A percentile compares a stretch with the other conserved stretches of the same genome.
These are phyloP conservation scores for Tuta absoluta DNA, from an alignment of 2,888 invertebrate genomes.

Conservation along the genomic window DNA sequence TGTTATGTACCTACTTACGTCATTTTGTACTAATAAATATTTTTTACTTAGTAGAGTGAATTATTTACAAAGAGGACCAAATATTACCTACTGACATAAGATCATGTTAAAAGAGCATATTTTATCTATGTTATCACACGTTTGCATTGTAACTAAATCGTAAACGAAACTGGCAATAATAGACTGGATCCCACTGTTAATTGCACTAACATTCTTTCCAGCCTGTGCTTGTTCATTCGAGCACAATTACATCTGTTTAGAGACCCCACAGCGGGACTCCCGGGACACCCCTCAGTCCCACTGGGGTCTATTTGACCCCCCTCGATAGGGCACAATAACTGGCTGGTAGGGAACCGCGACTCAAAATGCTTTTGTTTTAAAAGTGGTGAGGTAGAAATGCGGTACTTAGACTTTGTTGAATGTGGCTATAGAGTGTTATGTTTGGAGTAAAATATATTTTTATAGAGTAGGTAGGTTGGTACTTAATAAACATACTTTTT, in stretches of 20 bases:
- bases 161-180: conserved; percentile 36
- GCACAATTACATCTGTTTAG: conserved; percentile 69
- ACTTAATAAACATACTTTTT: no score
- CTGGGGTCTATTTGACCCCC: conserved; percentile 44
- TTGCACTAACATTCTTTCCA: conserved; percentile 58
- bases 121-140: background rate
- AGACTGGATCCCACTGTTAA: conserved; percentile 51
- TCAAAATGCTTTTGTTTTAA: background rate
- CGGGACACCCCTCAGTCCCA: conserved; percentile 30
- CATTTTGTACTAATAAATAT: no score
- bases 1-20: no score
- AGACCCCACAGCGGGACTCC: conserved; percentile 38
- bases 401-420: background rate
- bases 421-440: background rate
- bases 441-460: conserved; percentile 38
- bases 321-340: conserved; percentile 42
- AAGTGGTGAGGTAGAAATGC: background rate
- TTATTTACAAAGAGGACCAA: background rate
- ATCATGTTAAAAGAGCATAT: background rate
- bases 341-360: conserved; percentile 34
- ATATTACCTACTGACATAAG: no score
- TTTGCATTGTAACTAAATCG: conserved; percentile 19
- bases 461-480: no score
- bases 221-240: conserved; percentile 53
- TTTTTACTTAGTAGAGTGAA: no score